Evolutionary conservation across 2,113 vertebrate genomes (phyloP), one percentile per base, ranked within the genome.

Genomic region (Falco punctatus): DNA sequence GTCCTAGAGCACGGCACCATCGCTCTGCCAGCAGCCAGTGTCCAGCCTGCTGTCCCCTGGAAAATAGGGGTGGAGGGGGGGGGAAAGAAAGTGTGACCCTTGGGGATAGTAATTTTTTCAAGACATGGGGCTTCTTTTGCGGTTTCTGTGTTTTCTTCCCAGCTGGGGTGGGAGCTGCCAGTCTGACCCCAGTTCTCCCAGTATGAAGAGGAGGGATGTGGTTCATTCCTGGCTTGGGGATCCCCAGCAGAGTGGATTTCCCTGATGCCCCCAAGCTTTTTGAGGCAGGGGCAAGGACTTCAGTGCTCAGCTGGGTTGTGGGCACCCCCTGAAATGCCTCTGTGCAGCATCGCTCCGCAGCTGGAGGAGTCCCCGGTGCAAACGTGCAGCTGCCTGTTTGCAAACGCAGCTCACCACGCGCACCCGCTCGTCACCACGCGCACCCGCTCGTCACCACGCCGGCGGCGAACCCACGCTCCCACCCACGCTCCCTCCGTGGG

Each of bases 271-370:
- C 46, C 19, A 24, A 13, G n/a, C 3, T 51, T 73, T 88, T 15
- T 2, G 24, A 52, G n/a, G 28, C 0, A 0, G 19, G 22, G 12
- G 13, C 0, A 8, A 28, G 46, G 2, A 2, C 46, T 65, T n/a
- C 10, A 20, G 74, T 58, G 42, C 52, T 32, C 23, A 77, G 58
- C 59, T 3, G 6, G 18, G 35, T 3, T 13, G 32, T 7, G 46
- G 15, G 26, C 19, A 30, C 8, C 26, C 72, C 44, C 38, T 7
- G 20, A n/a, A 74, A 48, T 2, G 3, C 3, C 58, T 40, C 74
- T 1, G 0, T 11, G n/a, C 7, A 9, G 81, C n/a, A 69, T 66
- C 0, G 0, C 22, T 67, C 51, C 0, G 2, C 52, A 72, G 65
- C 58, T 1, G 18, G 49, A 58, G 73, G 14, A 8, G 32, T 22